Evolutionary conservation across 2,797 vertebrate genomes (phyloP), one percentile per base, ranked within the genome.

Genomic region (Hydrocynus forskahlii): DNA sequence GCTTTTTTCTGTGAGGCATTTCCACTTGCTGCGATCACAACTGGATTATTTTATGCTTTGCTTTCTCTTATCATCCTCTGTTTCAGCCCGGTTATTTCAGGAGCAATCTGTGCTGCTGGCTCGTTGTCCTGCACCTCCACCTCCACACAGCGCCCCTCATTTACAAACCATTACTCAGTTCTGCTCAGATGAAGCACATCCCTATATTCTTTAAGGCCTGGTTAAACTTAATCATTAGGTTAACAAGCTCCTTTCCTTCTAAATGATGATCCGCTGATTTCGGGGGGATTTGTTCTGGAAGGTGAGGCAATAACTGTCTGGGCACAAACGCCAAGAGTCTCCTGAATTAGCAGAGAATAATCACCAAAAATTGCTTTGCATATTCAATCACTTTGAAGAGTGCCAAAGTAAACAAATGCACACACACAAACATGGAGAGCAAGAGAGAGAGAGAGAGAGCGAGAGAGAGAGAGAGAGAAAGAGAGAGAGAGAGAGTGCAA

Each of bases 151-250:
- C 80, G 21, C 92, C 92, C 92, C 95, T 96, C 92, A 96, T 97
- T 96, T 96, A 95, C 95, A 95, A 96, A 94, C 94, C 95, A 97
- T 97, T 97, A 97, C 94, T 93, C 93, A 90, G 95, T 96, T 97
- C 95, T 95, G 95, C 96, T 96, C 95, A 95, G 92, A 93, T 89
- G 92, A 95, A 97, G 95, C 96, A 94, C 90, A 92, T 96, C 96
- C 94, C 95, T 96, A 96, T 97, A 97, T 97, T 97, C 96, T 97
- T 97, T 95, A 96, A 97, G 95, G 96, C 95, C 95, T 94, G 96
- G 95, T 97, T 98, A 97, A 96, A 97, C 96, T 96, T 96, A 96
- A 98, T 98, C 96, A 98, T 97, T 95, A 96, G 95, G 93, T 96
- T 97, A 97, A 97, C 96, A 97, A 97, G 96, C 94, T 94, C 94